A percentile compares a stretch with the other conserved stretches of the same genome.
Conservation (phyloP, 2,888 invertebrate genomes). For the Liopterus haemorrhoidalis region DNA sequence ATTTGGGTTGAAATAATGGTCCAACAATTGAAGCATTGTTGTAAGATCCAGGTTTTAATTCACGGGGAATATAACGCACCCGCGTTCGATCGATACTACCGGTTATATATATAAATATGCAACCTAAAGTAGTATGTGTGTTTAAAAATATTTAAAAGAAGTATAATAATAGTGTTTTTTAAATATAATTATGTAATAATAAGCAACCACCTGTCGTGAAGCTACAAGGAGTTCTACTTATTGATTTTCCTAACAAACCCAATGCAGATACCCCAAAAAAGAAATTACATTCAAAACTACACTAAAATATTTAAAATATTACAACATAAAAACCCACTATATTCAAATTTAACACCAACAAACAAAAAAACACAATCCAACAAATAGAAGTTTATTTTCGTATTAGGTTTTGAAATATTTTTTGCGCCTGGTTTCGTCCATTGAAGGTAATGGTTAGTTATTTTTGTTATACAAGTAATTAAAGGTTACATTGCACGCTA, state of each 20-base stretch:
- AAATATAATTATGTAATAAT: constrained; percentile 9
- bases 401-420: constrained; percentile 36
- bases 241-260: constrained; percentile 45
- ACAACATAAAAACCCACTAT: constrained; percentile 10
- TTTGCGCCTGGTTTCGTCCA: constrained; percentile 35
- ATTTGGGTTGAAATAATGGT: too few species aligned
- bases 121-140: too few species aligned
- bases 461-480: background rate
- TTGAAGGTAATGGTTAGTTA: constrained; percentile 30
- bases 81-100: too few species aligned
- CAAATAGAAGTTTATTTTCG: constrained; percentile 38
- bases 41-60: too few species aligned
- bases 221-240: constrained; percentile 43
- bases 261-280: constrained; percentile 46
- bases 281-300: constrained; percentile 30
- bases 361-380: constrained; percentile 23
- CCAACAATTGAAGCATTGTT: too few species aligned
- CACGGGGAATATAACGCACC: too few species aligned
- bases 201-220: constrained; percentile 46
- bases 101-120: too few species aligned
- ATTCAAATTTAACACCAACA: constrained; percentile 9
- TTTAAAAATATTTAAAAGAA: background rate
- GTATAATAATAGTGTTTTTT: background rate
- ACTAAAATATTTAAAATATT: constrained; percentile 9
- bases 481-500: background rate